phyloP scores from a whole-genome alignment of 2,113 vertebrate genomes.

The Tragelaphus scriptus region DNA sequence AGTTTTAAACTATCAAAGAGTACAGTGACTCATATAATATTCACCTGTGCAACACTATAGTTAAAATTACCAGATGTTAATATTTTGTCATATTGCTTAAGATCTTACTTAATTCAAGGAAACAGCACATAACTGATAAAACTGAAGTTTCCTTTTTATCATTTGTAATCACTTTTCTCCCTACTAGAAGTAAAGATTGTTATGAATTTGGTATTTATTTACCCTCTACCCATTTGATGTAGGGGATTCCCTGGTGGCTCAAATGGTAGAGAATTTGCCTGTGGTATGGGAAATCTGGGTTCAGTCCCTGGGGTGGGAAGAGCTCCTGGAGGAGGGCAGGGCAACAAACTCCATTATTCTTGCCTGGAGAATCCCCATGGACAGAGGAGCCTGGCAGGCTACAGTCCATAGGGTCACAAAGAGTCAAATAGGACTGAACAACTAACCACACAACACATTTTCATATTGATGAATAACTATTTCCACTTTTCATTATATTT shows the following conservation, averaged over 20 bases:
- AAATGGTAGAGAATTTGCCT: not conserved
- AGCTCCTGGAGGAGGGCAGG: not conserved
- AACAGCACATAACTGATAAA: not conserved
- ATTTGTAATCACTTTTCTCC: not conserved
- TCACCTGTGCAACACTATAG: not conserved
- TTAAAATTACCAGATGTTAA: not conserved
- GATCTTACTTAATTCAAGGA: not conserved
- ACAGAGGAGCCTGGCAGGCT: not conserved
- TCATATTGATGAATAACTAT: not conserved
- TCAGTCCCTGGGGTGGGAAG: not conserved
- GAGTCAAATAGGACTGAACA: not conserved
- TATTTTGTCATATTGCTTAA: not conserved
- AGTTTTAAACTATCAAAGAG: not conserved
- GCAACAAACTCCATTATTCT: not conserved
- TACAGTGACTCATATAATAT: not conserved
- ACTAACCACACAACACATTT: not conserved
- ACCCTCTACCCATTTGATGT: not conserved
- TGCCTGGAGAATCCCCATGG: not conserved
- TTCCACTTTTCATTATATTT: slow-evolving; percentile 2
- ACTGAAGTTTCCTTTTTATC: not conserved
- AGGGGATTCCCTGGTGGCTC: not conserved
- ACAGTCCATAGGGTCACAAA: not conserved
- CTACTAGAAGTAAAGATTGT: not conserved
- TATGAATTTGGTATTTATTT: not conserved
- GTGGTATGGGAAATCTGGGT: not conserved